These are phyloP conservation scores for Boloria euphrosyne DNA, from an alignment of 2,888 invertebrate species.

Conservation along the genomic window DNA sequence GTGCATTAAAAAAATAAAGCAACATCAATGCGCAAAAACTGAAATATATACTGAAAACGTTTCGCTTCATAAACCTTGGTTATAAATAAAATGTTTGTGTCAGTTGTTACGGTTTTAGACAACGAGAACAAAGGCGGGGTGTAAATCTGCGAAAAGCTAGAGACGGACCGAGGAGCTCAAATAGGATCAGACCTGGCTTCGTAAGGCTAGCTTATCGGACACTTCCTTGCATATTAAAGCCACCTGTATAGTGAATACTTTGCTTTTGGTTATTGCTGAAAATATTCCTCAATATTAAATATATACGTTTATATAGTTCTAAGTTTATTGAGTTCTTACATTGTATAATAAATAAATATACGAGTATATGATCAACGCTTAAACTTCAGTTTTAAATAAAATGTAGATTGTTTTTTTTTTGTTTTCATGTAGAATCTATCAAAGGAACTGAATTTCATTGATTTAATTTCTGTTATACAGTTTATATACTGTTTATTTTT, in stretches of 20 bases:
- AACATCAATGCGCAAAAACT: not conserved
- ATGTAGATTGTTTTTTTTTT: too few species aligned
- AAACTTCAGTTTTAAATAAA: too few species aligned
- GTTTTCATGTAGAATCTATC: too few species aligned
- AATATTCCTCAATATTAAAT: conserved; percentile 40
- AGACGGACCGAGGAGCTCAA: conserved; percentile 59
- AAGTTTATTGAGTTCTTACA: too few species aligned
- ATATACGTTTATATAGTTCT: conserved; percentile 1
- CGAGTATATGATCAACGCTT: too few species aligned
- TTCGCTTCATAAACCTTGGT: conserved; percentile 25
- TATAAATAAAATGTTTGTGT: conserved; percentile 32
- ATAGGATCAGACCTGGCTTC: conserved; percentile 69
- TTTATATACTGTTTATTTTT: too few species aligned
- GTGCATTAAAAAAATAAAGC: not conserved
- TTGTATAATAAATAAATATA: too few species aligned
- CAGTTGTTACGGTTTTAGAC: conserved; percentile 32
- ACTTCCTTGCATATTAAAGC: conserved; percentile 71
- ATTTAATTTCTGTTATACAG: too few species aligned
- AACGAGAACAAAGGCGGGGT: conserved; percentile 43
- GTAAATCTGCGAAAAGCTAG: conserved; percentile 53
- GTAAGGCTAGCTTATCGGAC: conserved; percentile 65
- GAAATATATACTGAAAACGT: conserved; percentile 1
- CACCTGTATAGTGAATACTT: conserved; percentile 52
- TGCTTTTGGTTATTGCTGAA: conserved; percentile 62
- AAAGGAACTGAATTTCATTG: too few species aligned